Conservation (phyloP, 2,113 vertebrate species). For the Chloropsis hardwickii region DNA sequence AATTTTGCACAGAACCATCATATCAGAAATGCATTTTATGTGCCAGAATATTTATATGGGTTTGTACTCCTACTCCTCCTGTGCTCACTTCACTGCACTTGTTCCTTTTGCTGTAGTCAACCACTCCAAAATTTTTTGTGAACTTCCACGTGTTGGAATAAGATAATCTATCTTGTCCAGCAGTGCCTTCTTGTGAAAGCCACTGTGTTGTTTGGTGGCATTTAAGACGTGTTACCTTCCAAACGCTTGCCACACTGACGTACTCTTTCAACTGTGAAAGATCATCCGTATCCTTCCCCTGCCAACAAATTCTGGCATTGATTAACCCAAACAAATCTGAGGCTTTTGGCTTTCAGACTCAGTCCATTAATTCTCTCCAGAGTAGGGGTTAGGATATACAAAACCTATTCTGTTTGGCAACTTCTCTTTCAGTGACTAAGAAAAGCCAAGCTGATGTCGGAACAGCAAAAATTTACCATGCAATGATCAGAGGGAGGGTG, state of each 20-base stretch:
- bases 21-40: not conserved
- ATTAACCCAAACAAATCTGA: constrained; percentile 61
- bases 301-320: constrained; percentile 41
- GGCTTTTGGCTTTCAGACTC: constrained; percentile 41
- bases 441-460: constrained; percentile 41
- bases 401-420: constrained; percentile 40
- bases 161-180: not conserved
- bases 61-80: not conserved
- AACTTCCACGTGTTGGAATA: not conserved
- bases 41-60: not conserved
- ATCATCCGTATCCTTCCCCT: constrained; percentile 22
- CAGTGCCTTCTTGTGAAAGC: not conserved
- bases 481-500: not conserved
- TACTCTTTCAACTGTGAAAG: constrained; percentile 1
- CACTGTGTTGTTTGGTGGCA: not conserved
- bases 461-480: constrained; percentile 5
- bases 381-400: constrained; percentile 44
- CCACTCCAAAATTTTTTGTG: not conserved
- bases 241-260: not conserved
- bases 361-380: constrained; percentile 29
- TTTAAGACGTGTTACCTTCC: constrained; percentile 7
- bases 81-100: not conserved
- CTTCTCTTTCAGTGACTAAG: not conserved
- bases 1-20: not conserved
- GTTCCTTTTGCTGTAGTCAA: constrained; percentile 7